These are phyloP conservation scores for Cylloceria caligata DNA, from an alignment of 2,888 invertebrate genomes.

Conservation along the genomic window DNA sequence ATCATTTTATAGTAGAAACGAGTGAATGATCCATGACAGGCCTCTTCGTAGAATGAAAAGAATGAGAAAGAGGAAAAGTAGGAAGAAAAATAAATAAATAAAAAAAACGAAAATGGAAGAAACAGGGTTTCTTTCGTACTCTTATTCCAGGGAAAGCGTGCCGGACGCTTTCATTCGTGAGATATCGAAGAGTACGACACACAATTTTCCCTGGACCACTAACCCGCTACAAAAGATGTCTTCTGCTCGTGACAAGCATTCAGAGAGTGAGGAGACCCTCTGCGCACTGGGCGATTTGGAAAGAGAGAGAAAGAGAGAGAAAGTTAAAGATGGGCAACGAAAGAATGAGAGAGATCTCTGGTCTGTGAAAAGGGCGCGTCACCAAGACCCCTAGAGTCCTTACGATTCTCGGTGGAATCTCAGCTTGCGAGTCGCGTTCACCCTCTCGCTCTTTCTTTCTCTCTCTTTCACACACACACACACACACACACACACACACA, in stretches of 20 bases:
- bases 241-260: conserved; percentile 83
- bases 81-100: conserved; percentile 22
- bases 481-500: no score
- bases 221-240: conserved; percentile 78
- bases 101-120: not conserved
- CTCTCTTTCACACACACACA: no score
- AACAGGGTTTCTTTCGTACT: no score
- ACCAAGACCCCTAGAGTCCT: conserved; percentile 56
- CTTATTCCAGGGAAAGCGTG: no score
- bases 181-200: conserved; percentile 80
- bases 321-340: conserved; percentile 10
- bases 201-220: conserved; percentile 83
- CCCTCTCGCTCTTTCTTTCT: conserved; percentile 6
- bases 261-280: conserved; percentile 72
- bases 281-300: conserved; percentile 39
- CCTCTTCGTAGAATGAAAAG: conserved; percentile 48
- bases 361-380: conserved; percentile 65
- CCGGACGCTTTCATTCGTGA: conserved; percentile 75
- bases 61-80: conserved; percentile 24
- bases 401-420: conserved; percentile 58
- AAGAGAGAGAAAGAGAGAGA: conserved; percentile 58
- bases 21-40: not conserved
- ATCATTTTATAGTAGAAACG: not conserved
- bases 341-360: conserved; percentile 59
- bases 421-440: conserved; percentile 21